Base-by-base conservation (phyloP, 2,888 invertebrate genomes). In the Cephus spinipes region DNA sequence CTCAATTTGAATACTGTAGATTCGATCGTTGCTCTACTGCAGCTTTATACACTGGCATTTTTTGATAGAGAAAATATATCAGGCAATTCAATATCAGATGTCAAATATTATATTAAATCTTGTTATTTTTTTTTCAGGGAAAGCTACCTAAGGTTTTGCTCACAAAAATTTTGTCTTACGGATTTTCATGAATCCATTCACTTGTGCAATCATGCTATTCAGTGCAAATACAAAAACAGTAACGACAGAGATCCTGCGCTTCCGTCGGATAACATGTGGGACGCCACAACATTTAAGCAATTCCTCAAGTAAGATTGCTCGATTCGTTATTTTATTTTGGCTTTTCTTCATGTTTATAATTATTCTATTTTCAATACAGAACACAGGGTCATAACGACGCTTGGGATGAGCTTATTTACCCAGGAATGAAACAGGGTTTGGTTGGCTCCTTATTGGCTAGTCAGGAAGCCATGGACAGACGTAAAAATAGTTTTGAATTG, bases 181-280 rank as follows among this genome's bases (percentile, higher is more conserved):
- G 96, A 98, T 90, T 97, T 97, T 87, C 97, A 98, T 89, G 98
- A 98, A 92, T 97, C 97, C 1, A 95, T 98, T 73, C 98, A 98
- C 92, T 92, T 98, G 74, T 98, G 98, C 69, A 98, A 98, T 92
- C 96, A 98, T 91, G 97, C 98, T 9, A 96, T 98, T 36, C 98
- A 98, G 91, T 95, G 96, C 86, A 96, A 96, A 90, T 98, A 98
- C 88, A 94, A 94, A 83, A 96, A 96, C 86, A 93, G 91, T 79
- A 93, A 93, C 1, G 94, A 95, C 79, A 92, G 96, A 81, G 95
- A 97, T 91, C 94, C 96, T 88, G 93, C 95, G 1, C 92, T 98
- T 77, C 98, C 98, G 0, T 94, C 94, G 77, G 97, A 98, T 89
- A 98, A 98, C 89, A 98, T 98, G 98, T 98, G 98, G 98, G 97